These are phyloP conservation scores for Acipenser transmontanus DNA, from an alignment of 2,797 vertebrate species.

Conservation along the genomic window DNA sequence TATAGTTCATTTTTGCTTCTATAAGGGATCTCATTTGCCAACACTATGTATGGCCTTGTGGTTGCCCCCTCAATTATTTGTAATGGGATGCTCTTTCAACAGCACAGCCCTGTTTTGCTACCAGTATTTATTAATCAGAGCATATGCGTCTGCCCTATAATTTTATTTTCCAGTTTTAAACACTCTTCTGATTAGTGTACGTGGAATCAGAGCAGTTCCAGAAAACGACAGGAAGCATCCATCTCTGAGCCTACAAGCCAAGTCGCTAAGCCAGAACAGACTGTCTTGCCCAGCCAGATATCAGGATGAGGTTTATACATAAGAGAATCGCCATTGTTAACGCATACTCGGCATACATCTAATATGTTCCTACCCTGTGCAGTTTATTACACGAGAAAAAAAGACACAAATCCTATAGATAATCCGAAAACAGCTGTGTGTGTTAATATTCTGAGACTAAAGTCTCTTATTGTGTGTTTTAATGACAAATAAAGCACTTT, in stretches of 20 bases:
- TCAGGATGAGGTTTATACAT: slow-evolving; percentile 8
- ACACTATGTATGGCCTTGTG: background rate
- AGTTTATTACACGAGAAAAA: background rate
- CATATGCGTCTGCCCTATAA: too few species aligned
- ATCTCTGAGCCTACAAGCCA: background rate
- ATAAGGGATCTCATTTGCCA: too few species aligned
- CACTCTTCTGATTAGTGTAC: background rate
- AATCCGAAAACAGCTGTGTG: too few species aligned
- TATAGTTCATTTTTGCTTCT: too few species aligned
- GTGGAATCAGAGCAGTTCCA: background rate
- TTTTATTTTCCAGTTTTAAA: background rate
- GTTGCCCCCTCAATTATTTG: background rate
- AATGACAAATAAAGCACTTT: too few species aligned
- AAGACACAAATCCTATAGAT: too few species aligned
- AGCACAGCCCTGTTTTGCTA: background rate
- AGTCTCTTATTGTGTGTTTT: too few species aligned
- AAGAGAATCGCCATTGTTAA: background rate
- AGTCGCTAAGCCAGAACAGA: slow-evolving; percentile 9
- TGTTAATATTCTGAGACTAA: too few species aligned
- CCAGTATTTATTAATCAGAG: background rate
- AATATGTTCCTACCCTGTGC: background rate
- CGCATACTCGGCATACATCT: background rate
- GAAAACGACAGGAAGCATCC: slow-evolving; percentile 1
- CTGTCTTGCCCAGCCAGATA: background rate
- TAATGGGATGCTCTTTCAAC: background rate